Percentiles rank a stretch among this genome's conserved stretches.
These are phyloP conservation scores for Polyommatus icarus DNA, from an alignment of 2,888 invertebrate species.

Conservation along the genomic window DNA sequence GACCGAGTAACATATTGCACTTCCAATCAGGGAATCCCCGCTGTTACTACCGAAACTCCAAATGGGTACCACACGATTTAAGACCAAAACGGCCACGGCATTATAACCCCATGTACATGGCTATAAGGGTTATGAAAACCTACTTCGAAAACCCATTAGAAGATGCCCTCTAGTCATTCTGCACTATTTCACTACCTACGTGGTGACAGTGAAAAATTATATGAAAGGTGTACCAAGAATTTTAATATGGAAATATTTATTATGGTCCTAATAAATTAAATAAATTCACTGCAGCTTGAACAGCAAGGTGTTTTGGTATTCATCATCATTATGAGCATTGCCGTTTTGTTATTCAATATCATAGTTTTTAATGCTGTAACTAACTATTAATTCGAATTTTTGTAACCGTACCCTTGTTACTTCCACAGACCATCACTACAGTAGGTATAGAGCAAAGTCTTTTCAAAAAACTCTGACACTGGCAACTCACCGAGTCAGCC, in stretches of 20 bases:
- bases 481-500: too few relatives aligned
- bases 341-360: not conserved
- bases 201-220: constrained; percentile 22
- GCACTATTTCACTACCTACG: constrained; percentile 64
- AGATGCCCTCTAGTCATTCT: constrained; percentile 62
- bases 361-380: too few relatives aligned
- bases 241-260: constrained; percentile 31
- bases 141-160: not conserved
- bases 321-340: not conserved
- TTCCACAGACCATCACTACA: too few relatives aligned
- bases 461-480: too few relatives aligned
- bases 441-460: too few relatives aligned
- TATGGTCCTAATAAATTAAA: constrained; percentile 39
- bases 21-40: constrained; percentile 77
- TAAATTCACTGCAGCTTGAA: not conserved
- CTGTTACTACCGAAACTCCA: constrained; percentile 71
- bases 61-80: constrained; percentile 72
- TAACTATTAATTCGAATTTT: too few relatives aligned
- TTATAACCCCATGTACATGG: not conserved
- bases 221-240: constrained; percentile 10
- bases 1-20: constrained; percentile 67
- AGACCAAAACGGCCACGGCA: constrained; percentile 46
- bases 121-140: not conserved
- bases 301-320: not conserved
- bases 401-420: too few relatives aligned